phyloP scores from a whole-genome alignment of 2,797 vertebrate genomes.

The Coranthus polyacanthus region DNA sequence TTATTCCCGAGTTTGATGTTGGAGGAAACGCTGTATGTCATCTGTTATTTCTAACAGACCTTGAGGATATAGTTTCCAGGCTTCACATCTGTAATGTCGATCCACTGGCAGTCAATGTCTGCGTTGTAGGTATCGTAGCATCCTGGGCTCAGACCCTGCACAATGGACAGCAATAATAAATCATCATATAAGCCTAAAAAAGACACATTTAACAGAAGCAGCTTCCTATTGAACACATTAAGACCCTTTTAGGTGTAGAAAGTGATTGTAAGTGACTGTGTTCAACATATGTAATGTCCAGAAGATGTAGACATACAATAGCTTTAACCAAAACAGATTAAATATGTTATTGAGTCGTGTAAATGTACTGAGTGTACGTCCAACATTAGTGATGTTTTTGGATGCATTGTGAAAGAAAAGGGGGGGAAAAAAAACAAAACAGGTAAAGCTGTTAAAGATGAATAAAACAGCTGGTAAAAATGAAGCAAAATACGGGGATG shows the following conservation, averaged over 20 bases:
- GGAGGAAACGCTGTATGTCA: conserved; percentile 17
- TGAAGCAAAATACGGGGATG: conserved; percentile 1
- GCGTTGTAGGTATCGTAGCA: conserved; percentile 99
- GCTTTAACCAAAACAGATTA: no score
- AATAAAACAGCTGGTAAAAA: not conserved
- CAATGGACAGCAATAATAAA: conserved; percentile 46
- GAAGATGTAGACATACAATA: no score
- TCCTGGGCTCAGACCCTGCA: conserved; percentile 95
- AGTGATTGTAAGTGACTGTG: no score
- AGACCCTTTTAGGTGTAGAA: not conserved
- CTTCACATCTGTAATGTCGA: conserved; percentile 98
- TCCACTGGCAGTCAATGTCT: conserved; percentile 99
- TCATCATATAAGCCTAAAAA: conserved; percentile 12
- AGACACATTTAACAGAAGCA: conserved; percentile 10
- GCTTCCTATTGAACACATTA: not conserved
- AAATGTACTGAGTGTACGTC: not conserved
- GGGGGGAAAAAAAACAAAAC: no score
- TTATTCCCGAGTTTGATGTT: conserved; percentile 12
- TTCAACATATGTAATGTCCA: no score
- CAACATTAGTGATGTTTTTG: not conserved
- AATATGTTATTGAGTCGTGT: no score
- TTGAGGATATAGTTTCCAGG: conserved; percentile 97
- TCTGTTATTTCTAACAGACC: conserved; percentile 79
- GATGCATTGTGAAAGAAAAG: not conserved
- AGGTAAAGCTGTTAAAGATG: not conserved